Evolutionary conservation across 1,140 invertebrate genomes (phyloP).

Genomic region (Dreissena polymorpha): DNA sequence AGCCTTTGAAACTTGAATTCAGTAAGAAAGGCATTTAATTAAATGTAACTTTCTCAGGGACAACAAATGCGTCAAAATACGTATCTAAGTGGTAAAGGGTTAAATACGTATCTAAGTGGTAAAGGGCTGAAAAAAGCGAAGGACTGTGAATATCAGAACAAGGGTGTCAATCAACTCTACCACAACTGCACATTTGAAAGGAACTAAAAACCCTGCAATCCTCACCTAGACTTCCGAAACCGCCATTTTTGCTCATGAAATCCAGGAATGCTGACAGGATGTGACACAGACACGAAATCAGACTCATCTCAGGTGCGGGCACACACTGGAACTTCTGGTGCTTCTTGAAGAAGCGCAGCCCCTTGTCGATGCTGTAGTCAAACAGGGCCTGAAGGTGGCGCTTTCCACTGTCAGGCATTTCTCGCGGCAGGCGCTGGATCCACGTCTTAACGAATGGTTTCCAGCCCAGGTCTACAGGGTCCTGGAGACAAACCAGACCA

Average conservation of each 20-base stretch:
- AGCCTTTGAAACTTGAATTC: too few relatives aligned
- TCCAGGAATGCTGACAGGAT: slow-evolving; percentile 76
- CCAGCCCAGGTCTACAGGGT: slow-evolving; percentile 79
- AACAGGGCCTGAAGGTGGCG: slow-evolving; percentile 84
- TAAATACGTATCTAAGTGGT: too few relatives aligned
- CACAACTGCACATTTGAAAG: too few relatives aligned
- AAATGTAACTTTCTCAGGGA: too few relatives aligned
- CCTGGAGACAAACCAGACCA: slow-evolving; percentile 57
- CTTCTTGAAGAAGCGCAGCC: slow-evolving; percentile 80
- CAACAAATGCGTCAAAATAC: too few relatives aligned
- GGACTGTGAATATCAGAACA: too few relatives aligned
- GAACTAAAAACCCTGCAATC: too few relatives aligned
- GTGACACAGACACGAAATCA: slow-evolving; percentile 74
- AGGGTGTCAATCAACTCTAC: too few relatives aligned
- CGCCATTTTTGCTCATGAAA: slow-evolving; percentile 75
- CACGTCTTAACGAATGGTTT: slow-evolving; percentile 78
- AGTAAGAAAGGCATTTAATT: too few relatives aligned
- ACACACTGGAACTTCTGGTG: slow-evolving; percentile 69
- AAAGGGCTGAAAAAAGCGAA: too few relatives aligned
- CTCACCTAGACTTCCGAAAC: slow-evolving; percentile 75
- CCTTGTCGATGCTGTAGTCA: slow-evolving; percentile 83
- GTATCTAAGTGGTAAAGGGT: too few relatives aligned
- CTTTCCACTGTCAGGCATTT: slow-evolving; percentile 75
- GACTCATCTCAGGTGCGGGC: slow-evolving; percentile 69
- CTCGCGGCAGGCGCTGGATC: slow-evolving; percentile 73